A percentile compares a stretch with the other conserved stretches of the same genome.
Conservation (phyloP, 2,797 vertebrate species). For the Arrhamphus sclerolepis region DNA sequence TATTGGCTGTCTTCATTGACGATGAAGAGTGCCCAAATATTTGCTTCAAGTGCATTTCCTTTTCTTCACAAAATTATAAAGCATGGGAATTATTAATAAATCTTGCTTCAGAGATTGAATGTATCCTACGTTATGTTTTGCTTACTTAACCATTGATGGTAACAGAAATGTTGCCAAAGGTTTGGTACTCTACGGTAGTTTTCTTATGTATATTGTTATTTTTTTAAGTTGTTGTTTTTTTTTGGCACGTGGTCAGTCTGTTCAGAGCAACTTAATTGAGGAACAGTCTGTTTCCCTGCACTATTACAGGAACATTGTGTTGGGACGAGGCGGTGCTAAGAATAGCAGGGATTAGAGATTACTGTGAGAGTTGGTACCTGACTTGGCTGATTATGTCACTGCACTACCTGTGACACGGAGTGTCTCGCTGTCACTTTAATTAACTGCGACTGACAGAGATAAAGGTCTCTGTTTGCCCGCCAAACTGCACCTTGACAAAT, state of each 20-base stretch:
- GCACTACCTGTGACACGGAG: conserved; percentile 33
- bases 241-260: conserved; percentile 1
- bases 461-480: conserved; percentile 25
- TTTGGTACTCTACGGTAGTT: too few species aligned
- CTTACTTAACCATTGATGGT: too few species aligned
- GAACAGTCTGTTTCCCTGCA: conserved; percentile 41
- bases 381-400: conserved; percentile 73
- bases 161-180: too few species aligned
- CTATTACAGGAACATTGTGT: conserved; percentile 38
- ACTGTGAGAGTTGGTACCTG: conserved; percentile 64
- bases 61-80: too few species aligned
- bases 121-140: too few species aligned
- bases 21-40: too few species aligned
- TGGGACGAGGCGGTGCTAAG: conserved; percentile 60
- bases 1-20: too few species aligned
- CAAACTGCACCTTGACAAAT: conserved; percentile 15
- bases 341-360: conserved; percentile 83
- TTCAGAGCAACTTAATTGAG: conserved; percentile 27
- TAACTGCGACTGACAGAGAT: conserved; percentile 55
- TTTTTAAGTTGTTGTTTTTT: neutral
- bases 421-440: conserved; percentile 42
- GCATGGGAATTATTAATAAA: too few species aligned
- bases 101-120: too few species aligned
- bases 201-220: neutral
- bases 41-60: too few species aligned